phyloP scores from a whole-genome alignment of 2,888 invertebrate species.

The Cephus pulcher region DNA sequence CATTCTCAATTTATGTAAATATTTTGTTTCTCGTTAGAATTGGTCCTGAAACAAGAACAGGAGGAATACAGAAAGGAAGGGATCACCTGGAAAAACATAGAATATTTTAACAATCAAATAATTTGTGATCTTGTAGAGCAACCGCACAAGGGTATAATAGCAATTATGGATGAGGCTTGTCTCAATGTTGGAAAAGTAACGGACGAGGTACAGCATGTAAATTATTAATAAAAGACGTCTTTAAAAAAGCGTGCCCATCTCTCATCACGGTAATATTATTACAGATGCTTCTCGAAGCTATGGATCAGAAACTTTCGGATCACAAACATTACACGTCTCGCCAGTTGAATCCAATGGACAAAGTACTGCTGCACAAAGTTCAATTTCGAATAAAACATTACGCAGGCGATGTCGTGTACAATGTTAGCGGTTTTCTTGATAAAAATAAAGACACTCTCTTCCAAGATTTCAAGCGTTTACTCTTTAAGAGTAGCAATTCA shows the following conservation, averaged over 20 bases:
- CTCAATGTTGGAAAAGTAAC: constrained; percentile 93
- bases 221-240: too few relatives aligned
- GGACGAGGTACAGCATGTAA: constrained; percentile 66
- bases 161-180: constrained; percentile 98
- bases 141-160: constrained; percentile 89
- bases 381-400: constrained; percentile 92
- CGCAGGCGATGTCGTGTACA: constrained; percentile 96
- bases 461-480: constrained; percentile 94
- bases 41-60: constrained; percentile 97
- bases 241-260: background rate
- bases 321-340: constrained; percentile 94
- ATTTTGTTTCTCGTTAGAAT: constrained; percentile 71
- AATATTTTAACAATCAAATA: constrained; percentile 96
- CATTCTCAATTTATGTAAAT: background rate
- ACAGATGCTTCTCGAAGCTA: constrained; percentile 87
- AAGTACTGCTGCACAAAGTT: constrained; percentile 80
- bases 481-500: constrained; percentile 84
- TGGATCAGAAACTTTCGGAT: constrained; percentile 87
- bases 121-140: constrained; percentile 97
- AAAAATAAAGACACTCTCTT: constrained; percentile 97
- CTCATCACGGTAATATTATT: constrained; percentile 22
- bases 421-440: constrained; percentile 91
- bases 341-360: constrained; percentile 85
- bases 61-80: constrained; percentile 97
- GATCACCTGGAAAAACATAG: constrained; percentile 93